phyloP scores from a whole-genome alignment of 2,797 vertebrate species.

The Neomorphus geoffroyi region DNA sequence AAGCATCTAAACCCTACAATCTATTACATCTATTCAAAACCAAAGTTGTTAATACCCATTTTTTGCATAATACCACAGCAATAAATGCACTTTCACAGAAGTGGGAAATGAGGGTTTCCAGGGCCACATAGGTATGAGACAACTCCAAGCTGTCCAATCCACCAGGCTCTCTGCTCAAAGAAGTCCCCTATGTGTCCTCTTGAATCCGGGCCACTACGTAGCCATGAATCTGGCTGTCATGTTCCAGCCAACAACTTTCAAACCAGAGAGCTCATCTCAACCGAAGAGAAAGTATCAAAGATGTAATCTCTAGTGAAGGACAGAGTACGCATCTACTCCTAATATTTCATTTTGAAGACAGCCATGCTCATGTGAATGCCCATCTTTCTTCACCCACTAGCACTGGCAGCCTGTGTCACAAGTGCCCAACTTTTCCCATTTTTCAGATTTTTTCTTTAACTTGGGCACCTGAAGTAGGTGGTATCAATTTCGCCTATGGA shows the following conservation, averaged over 20 bases:
- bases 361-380: neutral
- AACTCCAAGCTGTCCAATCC: neutral
- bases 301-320: neutral
- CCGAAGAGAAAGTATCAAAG: neutral
- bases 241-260: neutral
- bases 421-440: neutral
- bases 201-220: neutral
- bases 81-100: neutral
- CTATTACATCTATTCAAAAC: neutral
- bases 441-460: neutral
- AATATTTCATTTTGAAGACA: neutral
- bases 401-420: neutral
- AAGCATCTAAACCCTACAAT: neutral
- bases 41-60: neutral
- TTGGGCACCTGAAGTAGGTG: neutral
- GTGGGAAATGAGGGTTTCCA: neutral
- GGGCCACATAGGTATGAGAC: rapidly evolving
- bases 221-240: neutral
- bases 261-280: neutral
- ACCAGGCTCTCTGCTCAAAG: neutral
- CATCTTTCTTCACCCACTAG: neutral
- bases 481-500: neutral
- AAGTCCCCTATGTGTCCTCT: neutral
- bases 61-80: neutral
- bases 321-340: neutral